These are phyloP conservation scores for Anguilla marmorata DNA, from an alignment of 2,797 vertebrate species.

Conservation along the genomic window DNA sequence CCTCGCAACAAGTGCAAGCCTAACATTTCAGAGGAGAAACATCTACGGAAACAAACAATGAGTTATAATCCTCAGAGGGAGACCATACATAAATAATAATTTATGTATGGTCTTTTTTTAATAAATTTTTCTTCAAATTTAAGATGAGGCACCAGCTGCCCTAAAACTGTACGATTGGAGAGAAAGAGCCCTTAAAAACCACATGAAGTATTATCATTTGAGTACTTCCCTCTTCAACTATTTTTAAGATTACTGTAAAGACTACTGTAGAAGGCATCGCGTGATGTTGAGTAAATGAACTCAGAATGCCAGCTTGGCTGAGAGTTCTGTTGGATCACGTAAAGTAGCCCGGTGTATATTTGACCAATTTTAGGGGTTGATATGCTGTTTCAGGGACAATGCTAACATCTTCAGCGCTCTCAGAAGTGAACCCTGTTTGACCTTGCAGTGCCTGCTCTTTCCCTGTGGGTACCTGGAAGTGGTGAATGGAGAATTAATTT, in stretches of 20 bases:
- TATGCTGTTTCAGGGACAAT: not conserved
- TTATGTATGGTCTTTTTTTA: not conserved
- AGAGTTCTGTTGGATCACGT: not conserved
- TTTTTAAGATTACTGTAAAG: not conserved
- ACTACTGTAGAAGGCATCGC: not conserved
- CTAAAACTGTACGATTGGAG: not conserved
- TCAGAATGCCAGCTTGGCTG: not conserved
- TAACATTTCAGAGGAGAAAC: not conserved
- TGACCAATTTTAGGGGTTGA: not conserved
- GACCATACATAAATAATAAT: not conserved
- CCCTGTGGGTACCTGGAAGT: not conserved
- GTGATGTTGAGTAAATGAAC: not conserved
- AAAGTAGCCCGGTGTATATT: not conserved
- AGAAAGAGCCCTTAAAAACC: not conserved
- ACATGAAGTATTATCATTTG: not conserved
- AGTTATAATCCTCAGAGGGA: not conserved
- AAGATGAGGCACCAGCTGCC: not conserved
- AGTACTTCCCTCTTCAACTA: not conserved
- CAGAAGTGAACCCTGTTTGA: not conserved
- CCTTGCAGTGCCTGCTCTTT: not conserved
- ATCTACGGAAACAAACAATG: not conserved
- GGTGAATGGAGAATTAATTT: not conserved
- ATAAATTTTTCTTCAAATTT: not conserved
- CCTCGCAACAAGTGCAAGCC: not conserved
- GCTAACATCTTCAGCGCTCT: not conserved